Conservation (phyloP, 2,888 invertebrate species). For the Drosophila tripunctata region DNA sequence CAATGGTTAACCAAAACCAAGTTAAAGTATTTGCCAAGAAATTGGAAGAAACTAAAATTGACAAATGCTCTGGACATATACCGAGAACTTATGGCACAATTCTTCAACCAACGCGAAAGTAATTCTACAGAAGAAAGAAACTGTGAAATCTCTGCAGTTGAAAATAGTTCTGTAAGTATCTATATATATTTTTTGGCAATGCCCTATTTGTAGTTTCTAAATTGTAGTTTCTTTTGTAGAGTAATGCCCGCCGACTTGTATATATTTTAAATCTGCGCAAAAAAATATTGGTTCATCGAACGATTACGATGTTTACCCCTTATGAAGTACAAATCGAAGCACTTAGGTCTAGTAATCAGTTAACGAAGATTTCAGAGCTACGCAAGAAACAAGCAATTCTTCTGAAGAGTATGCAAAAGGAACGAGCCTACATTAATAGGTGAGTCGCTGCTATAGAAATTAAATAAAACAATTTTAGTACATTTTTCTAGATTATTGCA, state of each 20-base stretch:
- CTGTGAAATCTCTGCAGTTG: no score
- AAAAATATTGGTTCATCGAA: conserved; percentile 4
- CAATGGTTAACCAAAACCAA: not conserved
- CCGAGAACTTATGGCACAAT: not conserved
- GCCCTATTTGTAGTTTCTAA: not conserved
- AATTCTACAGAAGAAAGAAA: not conserved
- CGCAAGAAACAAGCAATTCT: not conserved
- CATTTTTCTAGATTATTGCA: not conserved
- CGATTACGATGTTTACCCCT: not conserved
- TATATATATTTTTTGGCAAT: not conserved
- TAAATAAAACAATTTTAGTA: not conserved
- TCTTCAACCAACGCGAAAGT: not conserved
- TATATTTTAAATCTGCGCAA: conserved; percentile 5
- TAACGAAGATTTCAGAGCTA: not conserved
- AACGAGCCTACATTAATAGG: conserved; percentile 7
- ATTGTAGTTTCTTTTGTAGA: not conserved
- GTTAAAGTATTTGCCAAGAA: not conserved
- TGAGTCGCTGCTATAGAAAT: not conserved
- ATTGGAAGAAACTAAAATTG: not conserved
- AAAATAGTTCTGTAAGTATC: no score
- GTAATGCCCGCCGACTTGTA: no score
- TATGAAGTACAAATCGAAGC: conserved; percentile 2
- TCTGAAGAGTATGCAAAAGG: conserved; percentile 3
- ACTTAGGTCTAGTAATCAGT: not conserved
- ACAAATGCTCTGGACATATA: not conserved